Base-by-base conservation (phyloP, 2,113 vertebrate genomes). In the Burhinus bistriatus region DNA sequence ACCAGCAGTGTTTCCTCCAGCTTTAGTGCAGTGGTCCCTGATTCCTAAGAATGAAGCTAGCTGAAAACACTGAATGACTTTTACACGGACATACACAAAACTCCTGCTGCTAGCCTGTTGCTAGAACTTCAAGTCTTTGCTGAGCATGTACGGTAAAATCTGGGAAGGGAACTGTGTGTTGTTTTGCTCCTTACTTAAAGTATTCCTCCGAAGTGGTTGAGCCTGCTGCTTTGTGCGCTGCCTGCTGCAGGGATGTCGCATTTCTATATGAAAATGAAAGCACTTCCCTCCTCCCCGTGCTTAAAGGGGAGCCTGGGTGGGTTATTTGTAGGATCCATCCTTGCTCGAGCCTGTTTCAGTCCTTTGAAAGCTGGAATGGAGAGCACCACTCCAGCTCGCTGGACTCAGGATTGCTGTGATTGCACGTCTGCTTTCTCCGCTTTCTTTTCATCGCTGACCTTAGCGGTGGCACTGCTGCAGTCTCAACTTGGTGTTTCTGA, bases 61-160 rank as follows among this genome's bases (percentile, higher is more conserved):
- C 58, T 85, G 40, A 11, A 75, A 83, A 40, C 12, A 32, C 0
- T 0, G 8, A 23, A 32, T 76, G 32, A 3, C 42, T 47, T 72
- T 29, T 5, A 44, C 0, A 0, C 8, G 45, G 36, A 32, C 2
- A 3, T 21, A 9, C 3, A 3, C 11, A 62, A 1, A 36, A 10
- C 29, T 59, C 47, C 22, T 23, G 15, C 40, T 40, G 40, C 40
- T 40, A 40, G 44, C 49, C 40, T 36, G 23, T 9, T 69, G 21
- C 14, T 49, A 34, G 9, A 75, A 36, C 8, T 26, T 65, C 17
- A 13, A 80, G 23, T n/a, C 36, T 52, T 52, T 52, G 47, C 76
- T 38, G 47, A 88, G 15, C 21, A 62, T 34, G 38, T 15, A 11
- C 0, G 1, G 23, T 32, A 61, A 65, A 69, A 44, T 61, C 34